Conservation (phyloP, 2,797 vertebrate genomes). For the Tarsius wallacei region DNA sequence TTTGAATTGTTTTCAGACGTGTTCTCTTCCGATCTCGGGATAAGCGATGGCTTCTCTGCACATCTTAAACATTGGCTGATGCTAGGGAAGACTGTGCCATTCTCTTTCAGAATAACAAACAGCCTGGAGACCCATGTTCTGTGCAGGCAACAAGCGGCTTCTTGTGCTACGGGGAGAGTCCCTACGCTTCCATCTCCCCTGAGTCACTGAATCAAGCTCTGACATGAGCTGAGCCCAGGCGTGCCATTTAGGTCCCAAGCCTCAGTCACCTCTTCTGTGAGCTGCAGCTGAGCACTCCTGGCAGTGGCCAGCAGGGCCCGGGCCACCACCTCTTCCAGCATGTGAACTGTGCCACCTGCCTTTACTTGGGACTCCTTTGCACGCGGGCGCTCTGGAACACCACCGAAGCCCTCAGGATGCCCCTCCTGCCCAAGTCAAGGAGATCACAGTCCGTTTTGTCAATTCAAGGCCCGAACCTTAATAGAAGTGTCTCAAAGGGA, state of each 20-base stretch:
- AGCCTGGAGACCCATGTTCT: not conserved
- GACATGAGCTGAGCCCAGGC: too few species aligned
- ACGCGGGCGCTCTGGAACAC: not conserved
- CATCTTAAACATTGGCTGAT: not conserved
- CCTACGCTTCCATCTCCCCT: not conserved
- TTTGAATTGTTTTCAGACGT: too few species aligned
- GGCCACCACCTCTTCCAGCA: not conserved
- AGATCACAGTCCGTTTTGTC: not conserved
- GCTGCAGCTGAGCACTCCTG: not conserved
- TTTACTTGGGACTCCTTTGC: not conserved
- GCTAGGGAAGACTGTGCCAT: not conserved
- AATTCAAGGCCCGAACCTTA: not conserved
- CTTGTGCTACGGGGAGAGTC: not conserved
- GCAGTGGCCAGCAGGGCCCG: not conserved
- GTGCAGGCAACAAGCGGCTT: not conserved
- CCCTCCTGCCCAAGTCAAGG: not conserved
- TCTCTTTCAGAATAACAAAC: conserved; percentile 19
- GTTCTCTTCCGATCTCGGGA: too few species aligned
- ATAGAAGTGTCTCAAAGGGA: not conserved
- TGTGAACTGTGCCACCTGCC: accelerated
- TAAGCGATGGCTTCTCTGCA: not conserved
- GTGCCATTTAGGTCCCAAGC: not conserved
- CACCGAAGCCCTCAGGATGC: not conserved
- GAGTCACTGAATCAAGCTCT: not conserved
- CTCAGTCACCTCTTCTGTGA: not conserved